These are phyloP conservation scores for Yponomeuta malinellus DNA, from an alignment of 2,888 invertebrate genomes.

Conservation along the genomic window DNA sequence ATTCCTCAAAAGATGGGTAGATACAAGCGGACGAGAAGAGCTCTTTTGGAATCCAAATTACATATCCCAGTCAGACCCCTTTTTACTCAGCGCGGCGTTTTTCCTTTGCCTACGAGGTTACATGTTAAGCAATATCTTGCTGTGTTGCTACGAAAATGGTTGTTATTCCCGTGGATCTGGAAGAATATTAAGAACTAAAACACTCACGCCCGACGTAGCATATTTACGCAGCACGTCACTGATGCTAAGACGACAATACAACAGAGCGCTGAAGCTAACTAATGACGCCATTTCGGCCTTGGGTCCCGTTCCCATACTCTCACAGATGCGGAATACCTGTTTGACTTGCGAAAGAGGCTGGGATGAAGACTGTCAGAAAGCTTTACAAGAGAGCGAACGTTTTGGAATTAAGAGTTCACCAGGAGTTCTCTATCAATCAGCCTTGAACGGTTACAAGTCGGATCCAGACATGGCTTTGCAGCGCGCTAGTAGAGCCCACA, in stretches of 20 bases:
- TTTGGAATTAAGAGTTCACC: constrained; percentile 45
- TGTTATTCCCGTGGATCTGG: constrained; percentile 46
- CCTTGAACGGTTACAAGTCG: constrained; percentile 37
- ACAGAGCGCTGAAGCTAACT: constrained; percentile 40
- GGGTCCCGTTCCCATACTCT: constrained; percentile 52
- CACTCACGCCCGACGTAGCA: constrained; percentile 35
- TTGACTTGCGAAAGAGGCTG: constrained; percentile 41
- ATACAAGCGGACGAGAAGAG: constrained; percentile 61
- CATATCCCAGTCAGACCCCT: constrained; percentile 41
- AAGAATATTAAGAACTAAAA: constrained; percentile 23
- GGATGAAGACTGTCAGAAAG: constrained; percentile 48
- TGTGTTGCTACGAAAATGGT: constrained; percentile 45
- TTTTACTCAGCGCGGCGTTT: constrained; percentile 59
- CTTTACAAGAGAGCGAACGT: constrained; percentile 44
- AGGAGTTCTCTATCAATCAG: constrained; percentile 45
- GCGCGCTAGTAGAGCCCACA: constrained; percentile 57
- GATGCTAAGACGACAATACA: constrained; percentile 38
- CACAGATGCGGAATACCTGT: constrained; percentile 53
- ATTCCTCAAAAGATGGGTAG: constrained; percentile 47
- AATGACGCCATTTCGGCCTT: constrained; percentile 39
- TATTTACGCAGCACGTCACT: constrained; percentile 53
- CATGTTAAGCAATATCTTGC: constrained; percentile 44
- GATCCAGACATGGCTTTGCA: constrained; percentile 48
- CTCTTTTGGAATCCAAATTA: constrained; percentile 49
- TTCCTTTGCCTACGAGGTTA: constrained; percentile 62